phyloP scores from a whole-genome alignment of 2,888 invertebrate species.

The Drosophila borborema region DNA sequence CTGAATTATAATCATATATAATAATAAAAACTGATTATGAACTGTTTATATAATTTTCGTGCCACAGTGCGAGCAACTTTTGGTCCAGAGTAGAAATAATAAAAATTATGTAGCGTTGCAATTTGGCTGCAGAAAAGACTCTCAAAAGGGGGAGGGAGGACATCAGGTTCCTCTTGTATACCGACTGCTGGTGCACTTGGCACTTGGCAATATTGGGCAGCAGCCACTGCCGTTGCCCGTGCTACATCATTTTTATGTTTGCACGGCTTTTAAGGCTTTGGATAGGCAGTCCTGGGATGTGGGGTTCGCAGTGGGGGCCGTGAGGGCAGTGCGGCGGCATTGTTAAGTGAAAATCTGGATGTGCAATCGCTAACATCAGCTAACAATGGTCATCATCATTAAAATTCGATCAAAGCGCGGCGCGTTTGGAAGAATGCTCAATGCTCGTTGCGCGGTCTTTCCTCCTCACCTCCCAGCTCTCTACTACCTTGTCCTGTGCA shows the following conservation, averaged over 20 bases:
- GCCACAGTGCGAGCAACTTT: conserved; percentile 58
- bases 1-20: neutral
- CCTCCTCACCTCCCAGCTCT: neutral
- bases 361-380: conserved; percentile 83
- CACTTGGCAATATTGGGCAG: conserved; percentile 36
- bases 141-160: conserved; percentile 15
- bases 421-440: conserved; percentile 46
- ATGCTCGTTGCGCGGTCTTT: conserved; percentile 26
- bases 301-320: neutral
- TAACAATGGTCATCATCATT: conserved; percentile 85
- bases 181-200: conserved; percentile 40
- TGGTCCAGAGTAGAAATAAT: conserved; percentile 63
- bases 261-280: conserved; percentile 62
- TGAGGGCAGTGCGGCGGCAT: conserved; percentile 56
- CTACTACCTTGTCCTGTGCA: conserved; percentile 11
- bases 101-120: conserved; percentile 78
- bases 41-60: conserved; percentile 5
- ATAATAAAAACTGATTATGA: neutral
- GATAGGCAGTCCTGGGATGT: neutral
- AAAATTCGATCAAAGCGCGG: conserved; percentile 83
- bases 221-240: conserved; percentile 38
- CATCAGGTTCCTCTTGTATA: conserved; percentile 8
- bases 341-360: conserved; percentile 82
- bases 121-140: conserved; percentile 62
- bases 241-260: conserved; percentile 72